Evolutionary conservation across 37 sponge, comb jelly and placozoan genomes (phyloP).

Genomic region (Lycopodina hypogea): DNA sequence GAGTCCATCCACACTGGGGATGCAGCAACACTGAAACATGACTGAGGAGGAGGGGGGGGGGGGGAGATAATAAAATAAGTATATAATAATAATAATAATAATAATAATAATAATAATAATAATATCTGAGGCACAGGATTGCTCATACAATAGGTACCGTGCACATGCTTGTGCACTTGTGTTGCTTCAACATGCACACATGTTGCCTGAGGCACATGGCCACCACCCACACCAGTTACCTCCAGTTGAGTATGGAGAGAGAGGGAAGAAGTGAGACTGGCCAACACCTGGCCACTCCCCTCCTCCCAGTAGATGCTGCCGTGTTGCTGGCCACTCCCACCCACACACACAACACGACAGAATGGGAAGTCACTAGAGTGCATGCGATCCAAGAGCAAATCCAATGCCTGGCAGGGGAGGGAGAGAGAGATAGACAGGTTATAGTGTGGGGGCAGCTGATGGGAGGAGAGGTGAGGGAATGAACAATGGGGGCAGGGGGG

Average conservation of each 20-base stretch:
- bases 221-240: too few species aligned
- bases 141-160: not conserved
- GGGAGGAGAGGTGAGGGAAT: not conserved
- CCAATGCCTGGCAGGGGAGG: constrained; percentile 66
- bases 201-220: too few species aligned
- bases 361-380: constrained; percentile 60
- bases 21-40: constrained; percentile 52
- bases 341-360: constrained; percentile 52
- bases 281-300: constrained; percentile 55
- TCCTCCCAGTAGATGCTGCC: constrained; percentile 93
- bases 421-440: not conserved
- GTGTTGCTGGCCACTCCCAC: constrained; percentile 92
- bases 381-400: constrained; percentile 60
- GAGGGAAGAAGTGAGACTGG: constrained; percentile 24
- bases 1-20: constrained; percentile 97
- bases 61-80: not conserved
- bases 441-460: not conserved
- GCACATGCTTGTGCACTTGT: too few species aligned
- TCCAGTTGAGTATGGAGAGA: constrained; percentile 64
- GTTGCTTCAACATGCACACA: too few species aligned
- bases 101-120: not conserved
- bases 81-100: not conserved
- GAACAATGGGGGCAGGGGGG: not conserved
- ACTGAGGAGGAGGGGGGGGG: not conserved
- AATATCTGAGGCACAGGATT: not conserved